These are phyloP conservation scores for Chymomyza costata DNA, from an alignment of 1,140 invertebrate genomes.

Conservation along the genomic window DNA sequence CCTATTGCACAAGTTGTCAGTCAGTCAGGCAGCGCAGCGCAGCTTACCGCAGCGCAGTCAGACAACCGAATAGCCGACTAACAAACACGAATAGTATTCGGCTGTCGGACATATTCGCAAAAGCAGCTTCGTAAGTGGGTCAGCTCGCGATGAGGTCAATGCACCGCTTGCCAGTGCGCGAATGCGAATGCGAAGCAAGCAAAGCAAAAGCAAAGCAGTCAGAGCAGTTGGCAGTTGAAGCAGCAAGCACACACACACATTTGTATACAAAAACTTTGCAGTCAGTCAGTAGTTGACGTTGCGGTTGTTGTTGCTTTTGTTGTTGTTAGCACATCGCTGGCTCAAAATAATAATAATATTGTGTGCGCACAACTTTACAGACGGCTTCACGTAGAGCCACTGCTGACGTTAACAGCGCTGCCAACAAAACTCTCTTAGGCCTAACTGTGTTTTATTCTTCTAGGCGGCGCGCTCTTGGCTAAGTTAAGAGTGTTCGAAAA, in stretches of 20 bases:
- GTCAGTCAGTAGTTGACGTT: no score
- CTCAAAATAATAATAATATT: conserved; percentile 40
- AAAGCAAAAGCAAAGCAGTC: background rate
- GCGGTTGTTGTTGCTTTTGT: no score
- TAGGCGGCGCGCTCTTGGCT: conserved; percentile 15
- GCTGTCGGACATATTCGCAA: conserved; percentile 52
- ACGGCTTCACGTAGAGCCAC: conserved; percentile 2
- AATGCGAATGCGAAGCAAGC: conserved; percentile 13
- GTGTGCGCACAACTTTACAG: conserved; percentile 27
- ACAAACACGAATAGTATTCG: conserved; percentile 6
- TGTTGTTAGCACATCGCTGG: no score
- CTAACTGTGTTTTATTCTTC: background rate
- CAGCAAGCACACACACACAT: no score
- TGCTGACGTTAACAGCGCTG: no score
- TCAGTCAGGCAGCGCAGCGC: conserved; percentile 32
- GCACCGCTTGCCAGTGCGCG: conserved; percentile 46
- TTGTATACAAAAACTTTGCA: background rate
- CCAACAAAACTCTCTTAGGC: no score
- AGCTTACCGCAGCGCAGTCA: conserved; percentile 1
- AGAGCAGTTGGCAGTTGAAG: no score
- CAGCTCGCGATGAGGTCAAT: conserved; percentile 67
- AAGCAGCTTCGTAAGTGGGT: conserved; percentile 71
- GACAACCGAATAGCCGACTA: background rate
- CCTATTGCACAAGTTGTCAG: conserved; percentile 63
- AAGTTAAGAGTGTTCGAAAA: background rate